Evolutionary conservation across 1,140 invertebrate genomes (phyloP).

Genomic region (Rhagoletis zephyria): DNA sequence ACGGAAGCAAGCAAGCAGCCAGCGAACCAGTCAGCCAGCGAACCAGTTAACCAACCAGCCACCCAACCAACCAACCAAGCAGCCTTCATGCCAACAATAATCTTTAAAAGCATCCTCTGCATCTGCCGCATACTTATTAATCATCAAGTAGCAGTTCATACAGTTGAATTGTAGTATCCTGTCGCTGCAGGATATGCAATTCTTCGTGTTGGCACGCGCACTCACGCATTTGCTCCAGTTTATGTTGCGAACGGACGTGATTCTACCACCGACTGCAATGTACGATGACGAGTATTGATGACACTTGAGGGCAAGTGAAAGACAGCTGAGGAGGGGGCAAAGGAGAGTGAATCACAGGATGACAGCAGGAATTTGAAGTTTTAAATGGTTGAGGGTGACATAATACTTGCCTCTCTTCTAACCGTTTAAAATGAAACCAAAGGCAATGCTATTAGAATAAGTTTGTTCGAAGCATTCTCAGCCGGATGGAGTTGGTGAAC

Average conservation of each 20-base stretch:
- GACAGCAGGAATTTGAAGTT: not conserved
- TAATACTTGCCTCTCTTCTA: no score
- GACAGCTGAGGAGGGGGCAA: not conserved
- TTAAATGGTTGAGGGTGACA: no score
- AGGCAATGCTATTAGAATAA: no score
- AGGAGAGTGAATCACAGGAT: not conserved
- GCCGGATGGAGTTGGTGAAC: no score
- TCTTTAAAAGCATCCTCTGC: not conserved
- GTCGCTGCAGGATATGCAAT: conserved; percentile 40
- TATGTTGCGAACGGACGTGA: conserved; percentile 20
- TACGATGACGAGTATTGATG: conserved; percentile 9
- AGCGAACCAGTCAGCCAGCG: not conserved
- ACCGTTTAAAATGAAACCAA: no score
- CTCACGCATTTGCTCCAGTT: conserved; percentile 44
- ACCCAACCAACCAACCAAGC: not conserved
- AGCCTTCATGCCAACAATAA: not conserved
- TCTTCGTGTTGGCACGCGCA: conserved; percentile 39
- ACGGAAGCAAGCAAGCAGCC: not conserved
- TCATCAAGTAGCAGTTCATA: conserved; percentile 36
- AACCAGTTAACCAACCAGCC: not conserved
- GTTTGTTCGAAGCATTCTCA: no score
- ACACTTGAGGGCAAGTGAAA: not conserved
- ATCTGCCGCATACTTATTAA: conserved; percentile 45
- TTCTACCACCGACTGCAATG: not conserved
- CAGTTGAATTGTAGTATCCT: conserved; percentile 50